Conservation (phyloP, 2,888 invertebrate genomes). For the Linnaemya vulpina region DNA sequence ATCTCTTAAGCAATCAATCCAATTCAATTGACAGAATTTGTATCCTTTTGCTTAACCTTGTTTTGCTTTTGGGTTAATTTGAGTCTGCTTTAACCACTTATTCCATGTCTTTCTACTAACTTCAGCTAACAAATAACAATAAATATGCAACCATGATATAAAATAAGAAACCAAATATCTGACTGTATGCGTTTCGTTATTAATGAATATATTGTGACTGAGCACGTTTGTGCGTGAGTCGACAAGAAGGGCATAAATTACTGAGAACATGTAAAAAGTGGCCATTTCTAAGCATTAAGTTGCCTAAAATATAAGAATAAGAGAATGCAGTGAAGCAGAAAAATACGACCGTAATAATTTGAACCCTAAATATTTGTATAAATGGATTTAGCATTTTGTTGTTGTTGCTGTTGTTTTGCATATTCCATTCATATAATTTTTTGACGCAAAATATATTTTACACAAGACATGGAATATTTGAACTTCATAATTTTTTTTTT, state of each 20-base stretch:
- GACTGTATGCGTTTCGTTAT: not conserved
- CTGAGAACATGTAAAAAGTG: not conserved
- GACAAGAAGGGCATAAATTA: not conserved
- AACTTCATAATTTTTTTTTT: conserved; percentile 52
- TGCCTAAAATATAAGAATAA: conserved; percentile 9
- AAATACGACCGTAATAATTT: conserved; percentile 56
- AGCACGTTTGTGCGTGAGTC: not conserved
- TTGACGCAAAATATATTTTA: not conserved
- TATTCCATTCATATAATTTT: not conserved
- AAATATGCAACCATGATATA: conserved; percentile 18
- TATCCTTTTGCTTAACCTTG: conserved; percentile 9
- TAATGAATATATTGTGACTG: not conserved
- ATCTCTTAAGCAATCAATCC: conserved; percentile 46
- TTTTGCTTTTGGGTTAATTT: conserved; percentile 12
- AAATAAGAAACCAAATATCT: conserved; percentile 34
- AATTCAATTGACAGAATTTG: conserved; percentile 39
- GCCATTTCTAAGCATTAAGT: conserved; percentile 8
- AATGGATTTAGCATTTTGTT: conserved; percentile 43
- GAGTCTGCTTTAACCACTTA: not conserved
- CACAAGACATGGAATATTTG: not conserved
- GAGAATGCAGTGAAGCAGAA: conserved; percentile 45
- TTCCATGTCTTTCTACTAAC: not conserved
- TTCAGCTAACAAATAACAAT: conserved; percentile 16
- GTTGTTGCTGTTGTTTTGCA: not conserved
- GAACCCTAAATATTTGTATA: conserved; percentile 29